Evolutionary conservation across 2,113 vertebrate species (phyloP).

Genomic region (Melanostigma gelatinosum): DNA sequence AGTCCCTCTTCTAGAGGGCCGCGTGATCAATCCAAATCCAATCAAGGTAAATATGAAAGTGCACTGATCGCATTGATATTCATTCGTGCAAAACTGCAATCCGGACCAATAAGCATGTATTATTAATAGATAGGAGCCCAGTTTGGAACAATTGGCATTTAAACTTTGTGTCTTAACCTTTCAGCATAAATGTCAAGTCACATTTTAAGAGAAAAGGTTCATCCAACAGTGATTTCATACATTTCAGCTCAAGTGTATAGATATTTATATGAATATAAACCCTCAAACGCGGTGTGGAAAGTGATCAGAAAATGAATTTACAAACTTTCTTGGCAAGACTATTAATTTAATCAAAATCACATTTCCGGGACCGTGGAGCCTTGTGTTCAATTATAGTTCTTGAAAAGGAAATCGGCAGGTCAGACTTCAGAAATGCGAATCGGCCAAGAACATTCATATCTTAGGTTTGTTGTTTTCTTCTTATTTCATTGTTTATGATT

Average conservation of each 20-base stretch:
- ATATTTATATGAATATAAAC: not conserved
- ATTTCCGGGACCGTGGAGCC: too few relatives aligned
- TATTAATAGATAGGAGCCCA: slow-evolving; percentile 63
- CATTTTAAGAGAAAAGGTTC: slow-evolving; percentile 61
- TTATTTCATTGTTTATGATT: too few relatives aligned
- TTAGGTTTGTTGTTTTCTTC: too few relatives aligned
- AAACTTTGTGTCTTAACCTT: slow-evolving; percentile 70
- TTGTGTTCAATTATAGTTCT: too few relatives aligned
- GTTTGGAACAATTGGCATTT: slow-evolving; percentile 74
- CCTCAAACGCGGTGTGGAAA: slow-evolving; percentile 22
- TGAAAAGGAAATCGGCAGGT: too few relatives aligned
- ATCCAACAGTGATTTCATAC: slow-evolving; percentile 58
- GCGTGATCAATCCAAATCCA: slow-evolving; percentile 64
- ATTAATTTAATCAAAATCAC: slow-evolving; percentile 33
- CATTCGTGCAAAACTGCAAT: slow-evolving; percentile 60
- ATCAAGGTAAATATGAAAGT: slow-evolving; percentile 65
- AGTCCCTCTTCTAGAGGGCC: not conserved
- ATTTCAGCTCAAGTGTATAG: slow-evolving; percentile 40
- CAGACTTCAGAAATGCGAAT: too few relatives aligned
- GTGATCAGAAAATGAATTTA: slow-evolving; percentile 40
- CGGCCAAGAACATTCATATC: too few relatives aligned
- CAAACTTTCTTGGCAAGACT: slow-evolving; percentile 38
- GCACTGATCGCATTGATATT: slow-evolving; percentile 57
- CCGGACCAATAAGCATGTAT: slow-evolving; percentile 66
- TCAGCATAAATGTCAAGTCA: slow-evolving; percentile 70